Base-by-base conservation (phyloP, 2,113 vertebrate genomes). In the Prunella fulvescens region DNA sequence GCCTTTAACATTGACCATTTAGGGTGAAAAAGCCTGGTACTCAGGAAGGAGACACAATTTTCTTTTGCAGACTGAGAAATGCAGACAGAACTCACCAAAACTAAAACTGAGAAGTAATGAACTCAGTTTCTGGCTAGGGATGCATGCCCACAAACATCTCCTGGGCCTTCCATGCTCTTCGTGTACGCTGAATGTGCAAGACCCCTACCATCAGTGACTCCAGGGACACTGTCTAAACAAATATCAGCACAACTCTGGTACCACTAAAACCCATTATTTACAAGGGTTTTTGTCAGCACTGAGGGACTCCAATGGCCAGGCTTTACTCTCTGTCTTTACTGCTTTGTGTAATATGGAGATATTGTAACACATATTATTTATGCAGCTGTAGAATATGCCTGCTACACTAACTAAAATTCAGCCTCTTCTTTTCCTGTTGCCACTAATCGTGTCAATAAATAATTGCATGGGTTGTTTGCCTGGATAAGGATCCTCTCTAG, bases 371-470 rank as follows among this genome's bases (percentile, higher is more conserved):
- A 4, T 37, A 77, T 31, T 16, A 45, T 40, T 82, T 77, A 53
- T 62, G 39, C 14, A 35, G 62, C 28, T 11, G 9, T n/a, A 72
- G 45, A 61, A 33, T 65, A 16, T 62, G 26, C 39, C 47, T 26
- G 28, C 12, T 61, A 12, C 50, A 62, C 42, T 13, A 70, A 66
- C 39, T 31, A 80, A 70, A n/a, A 39, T 76, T 58, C 62, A 72
- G 37, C 10, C 12, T 82, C 33, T 93, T 14, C 26, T 92, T 87
- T 76, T 90, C 28, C 39, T 86, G 47, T 87, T 95, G 58, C 47
- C 33, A 70, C 47, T 92, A 90, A 82, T 93, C 0, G 1, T 90
- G 56, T n/a, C 45, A 73, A 96, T 96, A 93, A 96, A 92, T 93
- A 85, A 90, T 44, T 77, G 67, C 39, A 93, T 72, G 31, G 26